Conservation (phyloP, 2,888 invertebrate species). For the Platycheirus albimanus region DNA sequence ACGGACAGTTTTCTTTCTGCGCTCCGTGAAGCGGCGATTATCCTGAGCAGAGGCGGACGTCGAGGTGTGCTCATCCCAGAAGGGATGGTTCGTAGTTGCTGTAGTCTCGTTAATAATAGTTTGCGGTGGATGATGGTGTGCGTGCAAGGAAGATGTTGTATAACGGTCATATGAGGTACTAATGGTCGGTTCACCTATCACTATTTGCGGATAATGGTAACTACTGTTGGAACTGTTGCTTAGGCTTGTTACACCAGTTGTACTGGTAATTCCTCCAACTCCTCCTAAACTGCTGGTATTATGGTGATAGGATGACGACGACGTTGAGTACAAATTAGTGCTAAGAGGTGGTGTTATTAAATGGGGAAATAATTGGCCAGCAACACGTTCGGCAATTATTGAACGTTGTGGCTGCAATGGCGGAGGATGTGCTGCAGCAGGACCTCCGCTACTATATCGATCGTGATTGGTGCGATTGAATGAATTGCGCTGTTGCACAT, state of each 20-base stretch:
- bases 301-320: conserved; percentile 83
- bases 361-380: conserved; percentile 59
- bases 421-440: conserved; percentile 75
- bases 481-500: conserved; percentile 82
- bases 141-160: conserved; percentile 60
- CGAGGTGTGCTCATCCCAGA: conserved; percentile 78
- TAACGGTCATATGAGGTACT: conserved; percentile 78
- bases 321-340: conserved; percentile 36
- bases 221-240: conserved; percentile 80
- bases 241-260: background rate
- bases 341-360: conserved; percentile 30
- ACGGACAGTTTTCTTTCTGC: conserved; percentile 96
- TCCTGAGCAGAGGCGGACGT: conserved; percentile 83
- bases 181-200: conserved; percentile 78
- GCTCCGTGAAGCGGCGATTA: conserved; percentile 91
- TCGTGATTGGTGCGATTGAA: conserved; percentile 84
- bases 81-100: conserved; percentile 75
- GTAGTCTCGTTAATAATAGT: conserved; percentile 75
- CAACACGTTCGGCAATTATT: conserved; percentile 58
- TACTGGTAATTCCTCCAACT: conserved; percentile 34
- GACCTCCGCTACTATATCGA: conserved; percentile 79
- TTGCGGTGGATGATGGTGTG: conserved; percentile 51
- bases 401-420: conserved; percentile 67
- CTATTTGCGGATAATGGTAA: conserved; percentile 83
- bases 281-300: conserved; percentile 78